These are phyloP conservation scores for Phania funesta DNA, from an alignment of 2,888 invertebrate species.

Conservation along the genomic window DNA sequence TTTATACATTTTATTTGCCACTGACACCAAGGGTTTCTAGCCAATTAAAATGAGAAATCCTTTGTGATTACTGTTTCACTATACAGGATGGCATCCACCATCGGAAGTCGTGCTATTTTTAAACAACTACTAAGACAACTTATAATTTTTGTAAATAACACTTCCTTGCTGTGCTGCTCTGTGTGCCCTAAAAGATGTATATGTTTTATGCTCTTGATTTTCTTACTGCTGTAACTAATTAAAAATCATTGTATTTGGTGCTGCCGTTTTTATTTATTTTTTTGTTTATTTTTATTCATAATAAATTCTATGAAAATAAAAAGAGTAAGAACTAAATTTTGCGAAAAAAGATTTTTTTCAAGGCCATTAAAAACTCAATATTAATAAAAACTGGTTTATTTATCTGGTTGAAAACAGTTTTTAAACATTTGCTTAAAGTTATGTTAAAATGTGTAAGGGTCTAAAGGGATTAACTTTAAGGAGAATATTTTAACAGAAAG, in stretches of 20 bases:
- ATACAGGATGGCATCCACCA: not conserved
- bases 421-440: no score
- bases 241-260: conserved; percentile 27
- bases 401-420: conserved; percentile 49
- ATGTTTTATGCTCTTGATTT: conserved; percentile 32
- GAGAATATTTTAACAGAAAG: no score
- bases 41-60: conserved; percentile 69
- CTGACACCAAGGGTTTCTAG: conserved; percentile 60
- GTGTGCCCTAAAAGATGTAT: conserved; percentile 3
- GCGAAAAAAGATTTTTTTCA: conserved; percentile 11
- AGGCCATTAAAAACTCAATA: not conserved
- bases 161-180: conserved; percentile 14
- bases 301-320: conserved; percentile 18
- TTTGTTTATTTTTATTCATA: conserved; percentile 20
- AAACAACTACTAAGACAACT: conserved; percentile 15
- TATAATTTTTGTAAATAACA: conserved; percentile 9
- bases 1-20: conserved; percentile 41
- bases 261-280: not conserved
- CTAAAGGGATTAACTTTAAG: no score
- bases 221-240: conserved; percentile 54
- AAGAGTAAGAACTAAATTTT: conserved; percentile 32
- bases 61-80: conserved; percentile 60
- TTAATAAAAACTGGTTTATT: not conserved
- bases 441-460: no score
- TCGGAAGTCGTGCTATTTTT: not conserved